Base-by-base conservation (phyloP, 2,797 vertebrate genomes). In the Pogonophryne albipinna region DNA sequence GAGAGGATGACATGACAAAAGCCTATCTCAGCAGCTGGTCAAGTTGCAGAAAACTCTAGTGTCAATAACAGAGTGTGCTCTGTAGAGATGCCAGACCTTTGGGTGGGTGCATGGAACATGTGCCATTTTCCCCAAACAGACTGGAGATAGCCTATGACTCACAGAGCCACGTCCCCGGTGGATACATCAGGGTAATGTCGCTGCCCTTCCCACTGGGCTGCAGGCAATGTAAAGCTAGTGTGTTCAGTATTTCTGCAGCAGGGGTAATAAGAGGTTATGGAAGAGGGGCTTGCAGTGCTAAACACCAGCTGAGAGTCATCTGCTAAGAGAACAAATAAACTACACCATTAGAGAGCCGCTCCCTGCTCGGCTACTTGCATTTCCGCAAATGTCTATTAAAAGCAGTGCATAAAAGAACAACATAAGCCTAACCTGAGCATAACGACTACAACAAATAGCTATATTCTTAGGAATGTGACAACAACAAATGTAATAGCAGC, bases 81-180 rank as follows among this genome's bases (percentile, higher is more conserved):
- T 57, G 45, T 12, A 69, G 15, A 75, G 63, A 80, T 44, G 46
- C 56, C 72, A 38, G 58, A 20, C 34, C 27, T 78, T 77, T 41
- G 31, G 49, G n/a, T 58, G 64, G 79, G 60, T 7, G 9, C 27
- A 65, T 57, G 71, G 67, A 80, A 74, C 70, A 79, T 74, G 70
- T 73, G 72, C 41, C 17, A 46, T 82, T 87, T 90, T 78, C 66
- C 70, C 63, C 23, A 63, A 82, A 75, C 68, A 58, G 68, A 73
- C 78, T 78, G 72, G 83, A 75, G 45, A 82, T 71, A 76, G 84
- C 53, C 34, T 49, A 68, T 91, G 89, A 91, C 72, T 92, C 89
- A 89, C n/a, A 52, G 66, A 76, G 81, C 71, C 78, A 76, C 76
- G 45, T 82, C 55, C 50, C 63, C 58, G 41, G 6, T 45, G 69